Evolutionary conservation across 2,888 invertebrate genomes (phyloP).

Genomic region (Polia nebulosa): DNA sequence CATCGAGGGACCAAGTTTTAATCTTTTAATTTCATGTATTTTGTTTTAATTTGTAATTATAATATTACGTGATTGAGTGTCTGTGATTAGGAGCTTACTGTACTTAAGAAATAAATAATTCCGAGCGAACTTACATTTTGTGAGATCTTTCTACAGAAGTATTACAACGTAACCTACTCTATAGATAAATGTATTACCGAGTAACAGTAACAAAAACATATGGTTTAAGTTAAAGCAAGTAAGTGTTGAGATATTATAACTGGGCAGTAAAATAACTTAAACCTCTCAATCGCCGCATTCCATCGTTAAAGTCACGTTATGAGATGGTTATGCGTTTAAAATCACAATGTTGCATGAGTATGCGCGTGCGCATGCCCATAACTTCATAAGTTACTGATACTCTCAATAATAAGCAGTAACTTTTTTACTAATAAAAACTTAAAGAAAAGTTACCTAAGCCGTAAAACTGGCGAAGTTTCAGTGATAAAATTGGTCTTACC

Average conservation of each 20-base stretch:
- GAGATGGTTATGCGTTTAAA: conserved; percentile 32
- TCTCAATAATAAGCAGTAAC: not conserved
- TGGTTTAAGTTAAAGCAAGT: not conserved
- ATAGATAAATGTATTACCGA: not conserved
- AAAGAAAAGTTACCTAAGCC: not conserved
- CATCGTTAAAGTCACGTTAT: conserved; percentile 35
- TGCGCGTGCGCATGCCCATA: conserved; percentile 15
- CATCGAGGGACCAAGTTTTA: conserved; percentile 7
- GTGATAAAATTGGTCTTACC: not conserved
- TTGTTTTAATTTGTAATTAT: not conserved
- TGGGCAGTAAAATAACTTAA: conserved; percentile 18
- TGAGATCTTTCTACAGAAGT: not conserved
- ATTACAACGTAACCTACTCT: not conserved
- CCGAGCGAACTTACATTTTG: not conserved
- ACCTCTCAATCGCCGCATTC: conserved; percentile 14
- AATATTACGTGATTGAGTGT: conserved; percentile 41
- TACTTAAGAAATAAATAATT: conserved; percentile 39
- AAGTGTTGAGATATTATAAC: conserved; percentile 6
- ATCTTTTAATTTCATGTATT: not conserved
- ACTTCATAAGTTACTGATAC: conserved; percentile 7
- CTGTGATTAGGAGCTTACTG: conserved; percentile 54
- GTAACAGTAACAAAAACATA: not conserved
- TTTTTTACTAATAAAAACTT: not conserved
- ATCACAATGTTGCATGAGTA: conserved; percentile 44
- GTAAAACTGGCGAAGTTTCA: not conserved